phyloP scores from a whole-genome alignment of 2,888 invertebrate genomes.

The Priocnemis perturbator region DNA sequence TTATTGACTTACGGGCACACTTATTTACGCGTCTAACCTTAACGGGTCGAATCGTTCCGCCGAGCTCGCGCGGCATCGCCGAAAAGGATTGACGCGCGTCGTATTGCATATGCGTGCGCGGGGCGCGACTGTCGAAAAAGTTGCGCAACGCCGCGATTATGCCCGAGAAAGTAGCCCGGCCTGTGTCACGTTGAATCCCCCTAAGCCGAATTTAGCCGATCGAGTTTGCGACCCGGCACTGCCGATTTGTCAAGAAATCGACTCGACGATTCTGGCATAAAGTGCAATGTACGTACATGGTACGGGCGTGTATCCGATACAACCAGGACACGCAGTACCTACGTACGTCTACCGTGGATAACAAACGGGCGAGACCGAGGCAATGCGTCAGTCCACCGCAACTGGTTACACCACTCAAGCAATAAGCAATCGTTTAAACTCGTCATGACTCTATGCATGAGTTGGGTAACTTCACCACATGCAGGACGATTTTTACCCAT shows the following conservation, averaged over 20 bases:
- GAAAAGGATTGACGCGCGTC: no score
- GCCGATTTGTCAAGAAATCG: conserved; percentile 37
- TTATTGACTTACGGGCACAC: conserved; percentile 63
- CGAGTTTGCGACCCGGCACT: background rate
- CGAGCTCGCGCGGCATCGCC: no score
- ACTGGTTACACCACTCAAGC: conserved; percentile 58
- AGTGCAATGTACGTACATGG: conserved; percentile 18
- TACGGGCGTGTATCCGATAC: conserved; percentile 18
- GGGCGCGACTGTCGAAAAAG: no score
- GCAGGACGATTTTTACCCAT: conserved; percentile 45
- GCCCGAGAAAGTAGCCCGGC: no score
- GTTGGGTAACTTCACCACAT: conserved; percentile 55
- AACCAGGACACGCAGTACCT: conserved; percentile 5
- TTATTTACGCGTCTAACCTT: conserved; percentile 63
- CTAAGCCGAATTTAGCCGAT: conserved; percentile 13
- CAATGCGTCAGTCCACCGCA: conserved; percentile 53
- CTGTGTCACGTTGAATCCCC: conserved; percentile 21
- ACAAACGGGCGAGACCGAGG: conserved; percentile 53
- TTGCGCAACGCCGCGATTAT: no score
- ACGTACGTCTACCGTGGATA: conserved; percentile 34
- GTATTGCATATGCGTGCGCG: no score
- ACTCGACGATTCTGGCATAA: conserved; percentile 14
- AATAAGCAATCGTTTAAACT: conserved; percentile 63
- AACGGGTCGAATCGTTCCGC: conserved; percentile 46
- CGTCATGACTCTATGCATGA: conserved; percentile 70